Conservation (phyloP, 2,797 vertebrate genomes). For the Anabacerthia variegaticeps region DNA sequence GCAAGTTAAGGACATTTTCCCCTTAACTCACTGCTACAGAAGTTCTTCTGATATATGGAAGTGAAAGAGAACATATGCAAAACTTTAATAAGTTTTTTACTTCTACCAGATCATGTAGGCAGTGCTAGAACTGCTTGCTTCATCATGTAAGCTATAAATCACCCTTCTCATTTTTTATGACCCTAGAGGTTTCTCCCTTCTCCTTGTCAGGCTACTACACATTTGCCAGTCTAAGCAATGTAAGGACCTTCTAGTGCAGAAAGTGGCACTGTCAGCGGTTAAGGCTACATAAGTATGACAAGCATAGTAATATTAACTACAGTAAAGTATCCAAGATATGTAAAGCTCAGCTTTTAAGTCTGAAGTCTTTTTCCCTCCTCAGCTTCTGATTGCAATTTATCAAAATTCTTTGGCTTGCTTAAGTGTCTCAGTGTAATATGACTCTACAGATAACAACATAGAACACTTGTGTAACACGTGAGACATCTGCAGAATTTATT, state of each 20-base stretch:
- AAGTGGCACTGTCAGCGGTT: neutral
- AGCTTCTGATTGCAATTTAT: neutral
- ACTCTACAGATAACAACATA: neutral
- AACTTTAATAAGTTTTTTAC: neutral
- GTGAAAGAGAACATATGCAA: neutral
- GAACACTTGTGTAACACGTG: neutral
- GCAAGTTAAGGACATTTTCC: neutral
- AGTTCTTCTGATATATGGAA: neutral
- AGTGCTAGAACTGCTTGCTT: neutral
- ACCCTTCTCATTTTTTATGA: neutral
- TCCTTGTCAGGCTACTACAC: neutral
- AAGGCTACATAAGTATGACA: neutral
- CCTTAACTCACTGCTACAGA: fast-evolving
- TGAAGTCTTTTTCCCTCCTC: neutral
- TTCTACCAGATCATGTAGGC: neutral
- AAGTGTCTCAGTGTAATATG: neutral
- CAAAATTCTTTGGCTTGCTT: neutral
- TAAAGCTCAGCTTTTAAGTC: neutral
- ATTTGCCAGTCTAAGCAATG: neutral
- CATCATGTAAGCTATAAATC: neutral
- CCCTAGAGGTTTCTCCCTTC: neutral
- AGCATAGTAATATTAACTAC: neutral
- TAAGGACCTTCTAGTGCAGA: neutral
- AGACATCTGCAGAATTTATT: neutral
- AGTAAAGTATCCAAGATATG: neutral